Base-by-base conservation (phyloP, 1,140 invertebrate species). In the Drosophila pseudoobscura region DNA sequence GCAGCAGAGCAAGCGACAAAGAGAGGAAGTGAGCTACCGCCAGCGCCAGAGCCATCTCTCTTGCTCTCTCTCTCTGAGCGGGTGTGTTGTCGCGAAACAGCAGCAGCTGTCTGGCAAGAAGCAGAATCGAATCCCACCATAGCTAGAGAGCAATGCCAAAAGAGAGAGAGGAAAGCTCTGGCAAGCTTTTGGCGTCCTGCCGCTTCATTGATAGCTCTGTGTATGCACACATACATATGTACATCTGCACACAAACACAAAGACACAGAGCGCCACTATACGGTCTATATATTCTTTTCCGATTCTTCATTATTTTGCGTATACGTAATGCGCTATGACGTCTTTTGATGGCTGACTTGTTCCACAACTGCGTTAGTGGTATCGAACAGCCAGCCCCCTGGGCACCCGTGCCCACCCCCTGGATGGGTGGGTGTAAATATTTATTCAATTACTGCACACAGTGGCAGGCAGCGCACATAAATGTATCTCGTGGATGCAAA, bases 271-370 rank as follows among this genome's bases (percentile, higher is more conserved):
- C 24, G 24, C 24, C 24, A 26, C 24, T 5, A 26, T 26, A 26
- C 24, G 24, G 24, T 26, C 24, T 26, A 26, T 26, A 26, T 22
- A 44, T 66, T 50, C 45, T 22, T 31, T 22, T 54, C 26, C 46
- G 55, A 44, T 74, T 75, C 73, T 60, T 55, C 51, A 41, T 47
- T 56, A 61, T 55, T 24, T 64, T 80, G 59, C 82, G 82, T 87
- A 85, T 85, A 85, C 82, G 80, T 85, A 85, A 87, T 87, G 69
- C 63, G 73, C 66, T 87, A 74, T 85, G 80, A 85, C 80, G 80
- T 87, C 80, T 87, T 87, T 87, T 64, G 52, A 76, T 64, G 82
- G 41, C 50, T 44, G 52, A 53, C 44, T 41, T 15, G 13, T 57
- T 57, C 56, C 35, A 41, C 43, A 55, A 55, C 7, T 47, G 31